Evolutionary conservation across 2,113 vertebrate species (phyloP).

Genomic region (human (Homo sapiens)): GRCh38 chr20:17762501-17763000

Average conservation of each 20-base stretch:
- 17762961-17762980: neutral
- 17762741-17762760: neutral
- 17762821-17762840: neutral
- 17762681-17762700: neutral
- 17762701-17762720: neutral
- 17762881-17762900: constrained; percentile 17
- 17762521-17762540: neutral
- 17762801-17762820: neutral
- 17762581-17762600: neutral
- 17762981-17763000: neutral
- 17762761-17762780: neutral
- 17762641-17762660: too few species aligned
- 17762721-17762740: neutral
- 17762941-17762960: neutral
- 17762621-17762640: neutral
- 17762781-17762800: neutral
- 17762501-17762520: neutral
- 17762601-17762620: neutral
- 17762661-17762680: fast-evolving
- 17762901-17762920: neutral
- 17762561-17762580: neutral
- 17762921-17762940: neutral
- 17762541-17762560: neutral
- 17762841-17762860: neutral
- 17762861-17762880: neutral